Percentiles rank a stretch among this genome's conserved stretches.
phyloP scores from a whole-genome alignment of 1,140 invertebrate species.

The Drosophila lacertosa region DNA sequence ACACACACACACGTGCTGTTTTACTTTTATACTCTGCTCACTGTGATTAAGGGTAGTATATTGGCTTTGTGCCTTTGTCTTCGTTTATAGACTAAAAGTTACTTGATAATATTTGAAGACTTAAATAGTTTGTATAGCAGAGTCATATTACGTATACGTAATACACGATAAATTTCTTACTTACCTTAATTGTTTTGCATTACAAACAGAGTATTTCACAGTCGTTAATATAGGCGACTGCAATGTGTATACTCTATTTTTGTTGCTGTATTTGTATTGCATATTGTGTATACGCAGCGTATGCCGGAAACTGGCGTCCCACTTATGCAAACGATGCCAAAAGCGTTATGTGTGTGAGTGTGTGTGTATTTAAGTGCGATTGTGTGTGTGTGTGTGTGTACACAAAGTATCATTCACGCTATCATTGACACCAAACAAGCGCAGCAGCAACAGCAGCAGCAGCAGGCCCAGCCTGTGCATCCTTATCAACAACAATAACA shows the following conservation, averaged over 20 bases:
- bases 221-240: too few relatives aligned
- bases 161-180: too few relatives aligned
- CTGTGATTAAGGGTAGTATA: not conserved
- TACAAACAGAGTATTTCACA: too few relatives aligned
- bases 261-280: conserved; percentile 19
- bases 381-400: conserved; percentile 32
- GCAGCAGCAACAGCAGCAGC: conserved; percentile 14
- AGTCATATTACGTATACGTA: too few relatives aligned
- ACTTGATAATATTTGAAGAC: too few relatives aligned
- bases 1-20: not conserved
- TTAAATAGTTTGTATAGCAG: too few relatives aligned
- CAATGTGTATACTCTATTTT: conserved; percentile 1
- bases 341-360: not conserved
- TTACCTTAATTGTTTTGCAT: too few relatives aligned
- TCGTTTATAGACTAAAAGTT: too few relatives aligned
- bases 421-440: conserved; percentile 66
- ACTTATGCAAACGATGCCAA: conserved; percentile 50
- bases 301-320: conserved; percentile 38
- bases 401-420: conserved; percentile 71
- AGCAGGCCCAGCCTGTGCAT: conserved; percentile 9
- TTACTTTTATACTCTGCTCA: not conserved
- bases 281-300: conserved; percentile 61
- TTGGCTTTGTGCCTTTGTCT: conserved; percentile 1
- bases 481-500: conserved; percentile 43
- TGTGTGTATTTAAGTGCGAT: not conserved